Evolutionary conservation across 1,140 invertebrate species (phyloP).

Genomic region (Drosophila kurseongensis): DNA sequence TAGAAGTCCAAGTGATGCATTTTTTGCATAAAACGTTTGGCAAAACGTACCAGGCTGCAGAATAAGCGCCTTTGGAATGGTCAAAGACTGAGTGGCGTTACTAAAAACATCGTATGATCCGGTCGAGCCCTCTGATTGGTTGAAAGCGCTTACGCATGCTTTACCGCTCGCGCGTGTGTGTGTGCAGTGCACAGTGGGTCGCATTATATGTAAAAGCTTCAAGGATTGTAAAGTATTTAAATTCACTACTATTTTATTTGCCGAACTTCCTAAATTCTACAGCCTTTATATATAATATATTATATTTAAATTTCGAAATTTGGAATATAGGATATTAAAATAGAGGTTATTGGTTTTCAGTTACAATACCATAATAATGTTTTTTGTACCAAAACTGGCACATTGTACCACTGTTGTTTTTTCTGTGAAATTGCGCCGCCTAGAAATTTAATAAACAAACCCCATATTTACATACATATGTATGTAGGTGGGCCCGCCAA

Average conservation of each 20-base stretch:
- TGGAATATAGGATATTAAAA: too few relatives aligned
- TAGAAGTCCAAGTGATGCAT: neutral
- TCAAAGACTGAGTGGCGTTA: constrained; percentile 41
- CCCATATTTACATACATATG: constrained; percentile 1
- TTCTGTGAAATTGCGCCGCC: constrained; percentile 62
- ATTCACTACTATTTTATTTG: neutral
- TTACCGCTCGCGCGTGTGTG: constrained; percentile 29
- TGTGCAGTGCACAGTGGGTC: constrained; percentile 32
- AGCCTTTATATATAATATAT: too few relatives aligned
- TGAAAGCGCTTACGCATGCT: constrained; percentile 49
- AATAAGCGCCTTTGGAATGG: constrained; percentile 9
- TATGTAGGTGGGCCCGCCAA: constrained; percentile 2
- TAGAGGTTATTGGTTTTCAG: too few relatives aligned
- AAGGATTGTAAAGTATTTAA: neutral
- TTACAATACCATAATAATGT: neutral
- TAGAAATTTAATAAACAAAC: constrained; percentile 67
- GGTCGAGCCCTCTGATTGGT: constrained; percentile 67
- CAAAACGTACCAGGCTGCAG: constrained; percentile 2
- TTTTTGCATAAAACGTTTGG: constrained; percentile 4
- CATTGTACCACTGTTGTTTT: constrained; percentile 32
- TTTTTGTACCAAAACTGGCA: neutral
- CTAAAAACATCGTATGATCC: constrained; percentile 71
- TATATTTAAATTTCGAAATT: too few relatives aligned
- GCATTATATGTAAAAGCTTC: neutral
- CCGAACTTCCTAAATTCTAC: too few relatives aligned